Conservation (phyloP, 2,797 vertebrate genomes). For the Galagoides demidoff region DNA sequence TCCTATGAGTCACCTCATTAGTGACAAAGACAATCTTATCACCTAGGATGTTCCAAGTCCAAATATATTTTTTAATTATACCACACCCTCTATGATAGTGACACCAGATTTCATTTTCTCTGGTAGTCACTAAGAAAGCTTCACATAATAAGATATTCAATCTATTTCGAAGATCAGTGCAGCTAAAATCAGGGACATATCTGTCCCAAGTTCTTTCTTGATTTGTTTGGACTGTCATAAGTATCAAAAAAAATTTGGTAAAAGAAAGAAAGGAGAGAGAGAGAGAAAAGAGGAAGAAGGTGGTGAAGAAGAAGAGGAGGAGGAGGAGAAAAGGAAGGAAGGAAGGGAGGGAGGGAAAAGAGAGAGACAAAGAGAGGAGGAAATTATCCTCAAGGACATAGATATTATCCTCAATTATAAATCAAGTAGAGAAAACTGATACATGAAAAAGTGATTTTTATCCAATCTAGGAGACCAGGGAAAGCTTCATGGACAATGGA, state of each 20-base stretch:
- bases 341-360: fast-evolving
- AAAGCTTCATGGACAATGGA: not conserved
- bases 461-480: not conserved
- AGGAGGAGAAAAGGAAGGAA: not conserved
- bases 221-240: not conserved
- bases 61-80: conserved; percentile 11
- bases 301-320: fast-evolving
- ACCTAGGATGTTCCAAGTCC: not conserved
- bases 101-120: conserved; percentile 38
- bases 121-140: not conserved
- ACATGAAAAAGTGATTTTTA: not conserved
- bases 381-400: not conserved
- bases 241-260: conserved; percentile 13
- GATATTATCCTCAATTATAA: not conserved
- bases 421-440: conserved; percentile 25
- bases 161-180: not conserved
- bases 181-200: not conserved
- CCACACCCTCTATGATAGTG: not conserved
- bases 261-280: not conserved
- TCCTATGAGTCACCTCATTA: not conserved
- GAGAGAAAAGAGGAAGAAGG: fast-evolving
- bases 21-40: not conserved
- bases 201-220: not conserved
- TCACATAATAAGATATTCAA: conserved; percentile 3
- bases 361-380: fast-evolving